Base-by-base conservation (phyloP, 2,797 vertebrate genomes). In the Luscinia megarhynchos region DNA sequence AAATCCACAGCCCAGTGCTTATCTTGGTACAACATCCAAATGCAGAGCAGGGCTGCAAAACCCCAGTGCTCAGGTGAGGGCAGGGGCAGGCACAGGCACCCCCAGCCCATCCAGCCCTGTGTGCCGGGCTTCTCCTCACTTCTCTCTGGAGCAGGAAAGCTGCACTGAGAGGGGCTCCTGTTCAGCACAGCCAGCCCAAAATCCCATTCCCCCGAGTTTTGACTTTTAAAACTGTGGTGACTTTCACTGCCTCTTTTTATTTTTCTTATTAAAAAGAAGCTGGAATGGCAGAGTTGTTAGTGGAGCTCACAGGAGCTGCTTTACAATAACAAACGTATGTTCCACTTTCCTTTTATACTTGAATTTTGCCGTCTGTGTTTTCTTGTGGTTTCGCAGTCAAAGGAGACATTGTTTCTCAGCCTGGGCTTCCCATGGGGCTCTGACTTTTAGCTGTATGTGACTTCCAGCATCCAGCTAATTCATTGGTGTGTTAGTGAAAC, bases 341-440 rank as follows among this genome's bases (percentile, higher is more conserved):
- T 97, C 96, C 90, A 86, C 95, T 98, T 97, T 97, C 95, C 94
- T 96, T 97, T 97, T 96, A 93, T 77, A 97, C 95, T 87, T 93
- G 91, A 96, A 94, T 95, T 89, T 95, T 94, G 95, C 93, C 0
- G 57, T 97, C 87, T 95, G 95, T 95, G 93, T 97, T 97, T 96
- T 97, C 95, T 92, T 97, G 96, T 93, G 97, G 97, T 97, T 98
- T 90, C 9, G 4, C 57, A 95, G 95, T 98, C 97, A 98, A 96
- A 97, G 96, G 85, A 86, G 82, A 80, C 68, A 77, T 97, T 97
- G 97, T 97, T 97, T 87, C 87, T 77, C 74, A 87, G 93, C 87
- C 17, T n/a, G 8, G 46, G 67, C 81, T 92, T 92, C 91, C 95
- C 89, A 15, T n/a, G 66, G 76, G 94, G 90, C 93, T 93, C 41